Evolutionary conservation across 2,888 invertebrate species (phyloP), one percentile per base, ranked within the genome.

Genomic region (Steinernema hermaphroditum): DNA sequence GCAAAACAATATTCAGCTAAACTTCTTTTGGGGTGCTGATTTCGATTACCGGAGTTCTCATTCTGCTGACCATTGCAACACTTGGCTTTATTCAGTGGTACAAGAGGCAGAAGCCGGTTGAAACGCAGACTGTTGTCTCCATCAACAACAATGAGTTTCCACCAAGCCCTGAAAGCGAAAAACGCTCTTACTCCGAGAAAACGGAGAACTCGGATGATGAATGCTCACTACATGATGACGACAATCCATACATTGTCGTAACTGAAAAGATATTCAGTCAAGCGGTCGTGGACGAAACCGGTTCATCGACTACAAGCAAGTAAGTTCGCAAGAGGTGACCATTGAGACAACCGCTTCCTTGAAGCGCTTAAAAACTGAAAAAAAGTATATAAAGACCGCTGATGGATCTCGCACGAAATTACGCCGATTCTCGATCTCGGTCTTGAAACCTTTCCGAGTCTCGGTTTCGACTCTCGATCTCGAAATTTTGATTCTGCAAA

Each of bases 121-220:
- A 62, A 19, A 62, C 62, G 12, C 62, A 62, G n/a, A 62, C 62
- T 12, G 62, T 62, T 14, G 34, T 34, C 12, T 62, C 62, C 14
- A 16, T 62, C 1, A 54, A 22, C 27, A 54, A 27, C 54, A n/a
- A 27, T 19, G 32, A 62, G 6, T 29, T 62, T 16, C 16, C 62
- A 14, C 8, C 16, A 4, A 27, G 8, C 14, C 62, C 62, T 16
- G 27, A 16, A 32, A 6, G 8, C 6, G 62, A 62, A 32, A 32
- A 32, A 9, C 27, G 62, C 2, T 32, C 1, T 2, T 24, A 29
- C 12, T 32, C 34, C 8, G 27, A 27, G 16, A 27, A 62, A 14
- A 8, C 50, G 2, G 9, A 19, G 2, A 22, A 22, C 9, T 29
- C 32, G 1, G 32, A 62, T 14, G 32, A 62, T 32, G 29, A 24